Evolutionary conservation across 1,140 invertebrate genomes (phyloP), one percentile per base, ranked within the genome.

Genomic region (Linepithema humile): DNA sequence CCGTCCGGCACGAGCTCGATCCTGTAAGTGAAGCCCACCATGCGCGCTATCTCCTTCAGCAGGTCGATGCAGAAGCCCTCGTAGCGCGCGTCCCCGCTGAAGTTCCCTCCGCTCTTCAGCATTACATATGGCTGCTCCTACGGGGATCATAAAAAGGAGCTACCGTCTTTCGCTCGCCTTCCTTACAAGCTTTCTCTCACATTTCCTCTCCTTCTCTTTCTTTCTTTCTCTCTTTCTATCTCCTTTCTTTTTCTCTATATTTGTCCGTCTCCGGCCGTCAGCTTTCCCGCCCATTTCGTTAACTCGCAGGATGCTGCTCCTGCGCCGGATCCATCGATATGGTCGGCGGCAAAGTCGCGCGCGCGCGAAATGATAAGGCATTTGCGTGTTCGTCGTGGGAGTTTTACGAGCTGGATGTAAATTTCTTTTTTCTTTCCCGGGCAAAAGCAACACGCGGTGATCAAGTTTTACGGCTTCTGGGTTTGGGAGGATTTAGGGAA

Each of bases 21-120:
- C 55, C 95, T 96, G 93, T 97, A 98, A 83, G 96, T 96, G 93
- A 98, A 98, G 59, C 96, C 96, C 67, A 97, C 96, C 91, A 97
- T 95, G 83, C 94, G 92, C 32, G 96, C 95, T 82, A 97, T 95
- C 89, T 96, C 95, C 89, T 96, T 95, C 83, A 98, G 95, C 75
- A 98, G 94, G 94, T 98, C 98, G 82, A 98, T 97, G 94, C 97
- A 97, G 95, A 98, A 98, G 35, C 98, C 98, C 94, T 97, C 96
- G 95, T 96, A 97, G 64, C 96, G 95, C 72, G 96, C 95, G 91
- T 97, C 97, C 26, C 96, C 97, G 55, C 95, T 95, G 75, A 96
- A 92, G 90, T 95, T 95, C 40, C 95, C 93, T 67, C 94, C 93
- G 59, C 94, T 94, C 85, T 94, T 96, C 69, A 96, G 89, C 97